phyloP scores from a whole-genome alignment of 2,888 invertebrate species.

The Nineta flava region DNA sequence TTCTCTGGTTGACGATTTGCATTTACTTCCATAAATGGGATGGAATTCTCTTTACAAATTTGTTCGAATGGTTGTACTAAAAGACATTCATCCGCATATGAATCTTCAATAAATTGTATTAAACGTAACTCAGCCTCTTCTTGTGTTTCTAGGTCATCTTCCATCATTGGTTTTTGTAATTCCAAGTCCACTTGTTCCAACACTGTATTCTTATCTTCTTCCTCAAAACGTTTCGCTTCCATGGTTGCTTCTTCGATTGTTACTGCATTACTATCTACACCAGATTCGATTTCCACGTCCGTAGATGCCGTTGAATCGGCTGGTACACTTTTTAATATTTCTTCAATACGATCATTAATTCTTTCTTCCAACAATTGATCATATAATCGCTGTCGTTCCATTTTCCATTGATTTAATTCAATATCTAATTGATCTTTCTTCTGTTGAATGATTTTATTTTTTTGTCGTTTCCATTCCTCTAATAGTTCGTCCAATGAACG shows the following conservation, averaged over 20 bases:
- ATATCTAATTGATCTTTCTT: conserved; percentile 23
- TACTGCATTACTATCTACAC: neutral
- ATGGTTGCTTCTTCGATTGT: neutral
- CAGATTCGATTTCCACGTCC: too few species aligned
- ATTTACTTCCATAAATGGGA: conserved; percentile 30
- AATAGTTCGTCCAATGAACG: conserved; percentile 25
- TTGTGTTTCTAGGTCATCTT: conserved; percentile 31
- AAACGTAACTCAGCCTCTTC: conserved; percentile 32
- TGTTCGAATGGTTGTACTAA: neutral
- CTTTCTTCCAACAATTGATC: conserved; percentile 10
- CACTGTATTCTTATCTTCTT: conserved; percentile 31
- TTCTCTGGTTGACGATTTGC: conserved; percentile 23
- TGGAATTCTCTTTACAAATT: conserved; percentile 25
- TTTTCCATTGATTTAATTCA: conserved; percentile 13
- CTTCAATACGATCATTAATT: conserved; percentile 1
- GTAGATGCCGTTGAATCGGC: too few species aligned
- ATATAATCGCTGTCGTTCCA: conserved; percentile 12
- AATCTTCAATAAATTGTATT: conserved; percentile 28
- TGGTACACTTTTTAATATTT: too few species aligned
- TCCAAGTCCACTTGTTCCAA: conserved; percentile 22
- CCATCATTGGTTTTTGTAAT: conserved; percentile 32
- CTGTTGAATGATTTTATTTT: conserved; percentile 14
- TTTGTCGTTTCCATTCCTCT: conserved; percentile 21
- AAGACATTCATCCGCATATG: conserved; percentile 27
- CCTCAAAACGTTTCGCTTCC: conserved; percentile 26